Conservation (phyloP, 2,797 vertebrate genomes). For the Falco rusticolus region DNA sequence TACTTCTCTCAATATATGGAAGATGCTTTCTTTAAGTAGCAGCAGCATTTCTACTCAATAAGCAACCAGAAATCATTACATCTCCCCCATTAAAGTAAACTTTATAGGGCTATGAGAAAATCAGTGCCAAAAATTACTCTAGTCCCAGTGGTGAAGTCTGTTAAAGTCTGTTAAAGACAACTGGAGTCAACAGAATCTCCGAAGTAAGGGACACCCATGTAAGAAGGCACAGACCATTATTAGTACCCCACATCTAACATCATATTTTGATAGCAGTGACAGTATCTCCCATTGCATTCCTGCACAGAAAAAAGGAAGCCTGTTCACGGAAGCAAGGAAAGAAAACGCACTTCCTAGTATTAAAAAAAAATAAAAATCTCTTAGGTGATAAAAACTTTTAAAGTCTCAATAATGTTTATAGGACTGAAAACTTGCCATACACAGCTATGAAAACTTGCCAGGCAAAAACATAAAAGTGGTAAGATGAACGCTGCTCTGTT, state of each 20-base stretch:
- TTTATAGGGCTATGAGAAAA: neutral
- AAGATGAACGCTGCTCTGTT: constrained; percentile 55
- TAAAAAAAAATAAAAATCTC: neutral
- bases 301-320: neutral
- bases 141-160: neutral
- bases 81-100: neutral
- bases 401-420: neutral
- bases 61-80: neutral
- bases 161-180: neutral
- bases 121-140: neutral
- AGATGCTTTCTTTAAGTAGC: neutral
- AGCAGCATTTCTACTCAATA: neutral
- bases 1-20: neutral
- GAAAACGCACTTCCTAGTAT: neutral
- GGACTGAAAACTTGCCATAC: neutral
- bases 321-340: neutral
- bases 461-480: neutral
- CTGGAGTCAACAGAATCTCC: neutral
- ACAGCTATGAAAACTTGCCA: neutral
- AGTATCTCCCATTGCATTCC: neutral
- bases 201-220: neutral
- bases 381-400: neutral
- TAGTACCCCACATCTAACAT: neutral
- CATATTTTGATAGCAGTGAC: neutral
- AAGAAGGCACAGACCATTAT: neutral